Conservation (phyloP, 2,797 vertebrate species). For the Triplophysa bombifrons region DNA sequence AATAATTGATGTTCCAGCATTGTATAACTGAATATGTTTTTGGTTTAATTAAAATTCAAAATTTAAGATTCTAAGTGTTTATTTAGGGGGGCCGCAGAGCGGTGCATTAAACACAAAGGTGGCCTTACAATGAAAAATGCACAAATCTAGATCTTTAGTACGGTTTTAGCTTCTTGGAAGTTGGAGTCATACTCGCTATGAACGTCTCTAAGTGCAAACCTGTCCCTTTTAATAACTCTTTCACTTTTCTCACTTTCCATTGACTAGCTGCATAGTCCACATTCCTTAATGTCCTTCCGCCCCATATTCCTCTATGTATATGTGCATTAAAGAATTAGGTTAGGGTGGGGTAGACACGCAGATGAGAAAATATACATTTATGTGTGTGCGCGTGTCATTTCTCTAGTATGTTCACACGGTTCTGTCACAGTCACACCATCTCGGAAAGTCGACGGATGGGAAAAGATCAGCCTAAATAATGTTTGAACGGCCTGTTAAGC, state of each 20-base stretch:
- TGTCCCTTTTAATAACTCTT: constrained; percentile 62
- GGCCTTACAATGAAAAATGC: background rate
- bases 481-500: background rate
- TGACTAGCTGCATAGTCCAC: constrained; percentile 65
- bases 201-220: constrained; percentile 53
- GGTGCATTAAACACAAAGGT: too few relatives aligned
- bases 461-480: constrained; percentile 13
- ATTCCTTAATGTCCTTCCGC: constrained; percentile 65
- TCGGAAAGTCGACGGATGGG: constrained; percentile 1
- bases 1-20: too few relatives aligned
- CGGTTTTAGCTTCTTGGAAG: background rate
- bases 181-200: constrained; percentile 23
- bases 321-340: constrained; percentile 30
- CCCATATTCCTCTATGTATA: constrained; percentile 48
- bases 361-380: constrained; percentile 31
- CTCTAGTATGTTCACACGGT: background rate
- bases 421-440: background rate
- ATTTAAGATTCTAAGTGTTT: too few relatives aligned
- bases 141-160: background rate
- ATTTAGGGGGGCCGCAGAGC: too few relatives aligned
- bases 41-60: too few relatives aligned
- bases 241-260: constrained; percentile 60
- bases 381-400: constrained; percentile 34
- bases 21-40: too few relatives aligned
- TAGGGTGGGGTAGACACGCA: constrained; percentile 37